These are phyloP conservation scores for Dendroctonus ponderosae DNA, from an alignment of 1,140 invertebrate genomes.

Conservation along the genomic window DNA sequence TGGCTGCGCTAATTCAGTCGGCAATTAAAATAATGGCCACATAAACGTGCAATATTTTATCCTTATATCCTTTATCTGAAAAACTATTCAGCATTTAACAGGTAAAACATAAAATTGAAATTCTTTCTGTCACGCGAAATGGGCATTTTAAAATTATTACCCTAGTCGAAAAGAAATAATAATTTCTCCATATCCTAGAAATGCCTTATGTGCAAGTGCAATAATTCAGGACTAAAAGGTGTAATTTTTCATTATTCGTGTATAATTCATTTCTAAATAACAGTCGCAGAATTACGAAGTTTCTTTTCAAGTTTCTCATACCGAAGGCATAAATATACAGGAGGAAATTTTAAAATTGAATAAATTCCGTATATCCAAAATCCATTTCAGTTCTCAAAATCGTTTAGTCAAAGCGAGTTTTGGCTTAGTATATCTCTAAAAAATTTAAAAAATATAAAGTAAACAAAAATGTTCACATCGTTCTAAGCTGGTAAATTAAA, in stretches of 20 bases:
- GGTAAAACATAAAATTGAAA: slow-evolving; percentile 32
- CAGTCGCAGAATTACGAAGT: too few species aligned
- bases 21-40: slow-evolving; percentile 27
- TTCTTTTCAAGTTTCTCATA: too few species aligned
- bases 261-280: not conserved
- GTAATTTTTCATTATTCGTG: slow-evolving; percentile 4
- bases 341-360: too few species aligned
- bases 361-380: too few species aligned
- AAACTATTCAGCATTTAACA: slow-evolving; percentile 30
- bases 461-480: too few species aligned
- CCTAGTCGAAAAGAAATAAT: slow-evolving; percentile 28
- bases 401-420: too few species aligned
- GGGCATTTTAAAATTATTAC: slow-evolving; percentile 33
- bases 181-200: slow-evolving; percentile 27
- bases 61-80: slow-evolving; percentile 24
- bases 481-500: too few species aligned
- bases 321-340: too few species aligned
- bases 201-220: slow-evolving; percentile 18
- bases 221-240: slow-evolving; percentile 9
- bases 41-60: slow-evolving; percentile 31
- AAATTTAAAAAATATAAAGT: too few species aligned
- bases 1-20: slow-evolving; percentile 8
- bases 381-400: too few species aligned
- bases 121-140: slow-evolving; percentile 34
- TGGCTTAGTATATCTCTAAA: too few species aligned